Evolutionary conservation across 2,113 vertebrate genomes (phyloP), one percentile per base, ranked within the genome.

Genomic region (Caracal caracal): DNA sequence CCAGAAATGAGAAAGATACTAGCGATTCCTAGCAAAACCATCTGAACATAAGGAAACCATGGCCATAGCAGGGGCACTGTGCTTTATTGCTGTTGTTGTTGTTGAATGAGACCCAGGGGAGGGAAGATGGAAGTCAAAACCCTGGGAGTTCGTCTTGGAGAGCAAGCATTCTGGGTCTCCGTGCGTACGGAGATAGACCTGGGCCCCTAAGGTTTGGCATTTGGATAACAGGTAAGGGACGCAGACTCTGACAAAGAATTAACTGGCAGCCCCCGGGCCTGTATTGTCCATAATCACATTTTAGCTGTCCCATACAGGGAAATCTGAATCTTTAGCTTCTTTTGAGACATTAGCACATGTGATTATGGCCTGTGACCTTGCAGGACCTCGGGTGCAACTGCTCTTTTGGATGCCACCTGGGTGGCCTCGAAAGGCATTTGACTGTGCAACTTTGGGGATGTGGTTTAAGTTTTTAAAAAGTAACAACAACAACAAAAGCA

Each of bases 401-500:
- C 17, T 43, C 15, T 40, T 82, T 24, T 1, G 3, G 20, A 5
- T 1, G 75, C 13, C 37, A 22, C 53, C 49, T 65, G 82, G 22
- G 28, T n/a, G 40, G 53, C 56, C 61, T 63, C 66, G 63, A 43
- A 86, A 13, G 47, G 51, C 12, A 78, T 20, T 5, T 79, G 73
- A 59, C 43, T 37, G 82, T 33, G 70, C 82, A 89, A 65, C 93
- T 40, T 83, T 59, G 43, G 66, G 71, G 28, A 63, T 47, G 51
- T 49, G 11, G 26, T 49, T 63, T 84, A 47, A 53, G 37, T 33
- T 40, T 82, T 92, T 33, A 76, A 76, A 88, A 95, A 78, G 63
- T 75, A 78, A 80, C 82, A 13, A 19, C 82, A 90, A 80, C 92
- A 92, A 89, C 97, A 93, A 95, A 97, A 94, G 97, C 76, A 97